Evolutionary conservation across 2,888 invertebrate genomes (phyloP).

Genomic region (Zygaena filipendulae): DNA sequence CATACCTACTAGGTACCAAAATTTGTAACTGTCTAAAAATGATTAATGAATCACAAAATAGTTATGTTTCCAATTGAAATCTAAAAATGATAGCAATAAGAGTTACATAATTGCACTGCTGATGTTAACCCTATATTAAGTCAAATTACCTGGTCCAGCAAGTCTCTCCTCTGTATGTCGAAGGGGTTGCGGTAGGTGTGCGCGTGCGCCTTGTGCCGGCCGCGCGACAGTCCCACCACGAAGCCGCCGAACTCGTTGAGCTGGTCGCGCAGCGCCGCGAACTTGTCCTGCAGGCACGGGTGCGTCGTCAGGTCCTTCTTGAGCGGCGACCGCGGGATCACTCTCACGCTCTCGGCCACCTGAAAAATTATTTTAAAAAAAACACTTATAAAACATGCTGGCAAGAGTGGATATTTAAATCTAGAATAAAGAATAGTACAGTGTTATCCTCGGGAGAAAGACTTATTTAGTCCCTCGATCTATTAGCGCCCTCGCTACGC

Average conservation of each 20-base stretch:
- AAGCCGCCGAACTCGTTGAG: conserved; percentile 88
- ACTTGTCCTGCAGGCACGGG: conserved; percentile 84
- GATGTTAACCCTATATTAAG: no score
- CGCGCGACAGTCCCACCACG: conserved; percentile 75
- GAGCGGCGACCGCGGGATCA: conserved; percentile 75
- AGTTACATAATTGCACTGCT: no score
- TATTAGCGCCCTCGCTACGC: no score
- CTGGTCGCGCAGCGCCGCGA: conserved; percentile 84
- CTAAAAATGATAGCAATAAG: no score
- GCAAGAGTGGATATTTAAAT: conserved; percentile 6
- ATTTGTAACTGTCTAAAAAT: no score
- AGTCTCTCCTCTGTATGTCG: conserved; percentile 89
- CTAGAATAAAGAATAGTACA: neutral
- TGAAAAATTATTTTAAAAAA: conserved; percentile 43
- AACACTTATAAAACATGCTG: no score
- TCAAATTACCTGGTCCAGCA: conserved; percentile 84
- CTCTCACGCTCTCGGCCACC: conserved; percentile 79
- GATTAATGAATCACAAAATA: no score
- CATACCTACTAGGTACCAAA: no score
- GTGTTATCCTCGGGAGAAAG: no score
- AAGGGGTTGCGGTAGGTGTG: conserved; percentile 92
- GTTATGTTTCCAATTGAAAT: no score
- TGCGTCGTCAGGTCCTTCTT: conserved; percentile 86
- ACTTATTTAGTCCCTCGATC: no score
- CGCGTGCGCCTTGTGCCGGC: conserved; percentile 58